phyloP scores from a whole-genome alignment of 2,797 vertebrate species.

The Threskiornis aethiopicus region DNA sequence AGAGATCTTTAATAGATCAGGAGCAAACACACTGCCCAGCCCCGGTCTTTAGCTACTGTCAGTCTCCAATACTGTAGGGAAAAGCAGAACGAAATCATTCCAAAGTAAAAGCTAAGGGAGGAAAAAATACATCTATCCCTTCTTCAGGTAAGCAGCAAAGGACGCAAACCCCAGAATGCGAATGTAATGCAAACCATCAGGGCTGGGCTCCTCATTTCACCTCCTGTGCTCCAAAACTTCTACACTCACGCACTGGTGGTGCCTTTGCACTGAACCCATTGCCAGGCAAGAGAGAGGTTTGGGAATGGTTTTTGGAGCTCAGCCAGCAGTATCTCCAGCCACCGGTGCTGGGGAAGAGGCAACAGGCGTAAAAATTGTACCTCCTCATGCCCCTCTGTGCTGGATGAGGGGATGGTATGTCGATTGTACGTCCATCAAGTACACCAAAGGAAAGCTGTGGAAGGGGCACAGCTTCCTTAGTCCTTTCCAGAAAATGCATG shows the following conservation, averaged over 20 bases:
- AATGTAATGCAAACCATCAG: background rate
- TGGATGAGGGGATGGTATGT: background rate
- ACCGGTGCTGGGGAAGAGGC: background rate
- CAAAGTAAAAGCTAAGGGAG: background rate
- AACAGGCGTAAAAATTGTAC: background rate
- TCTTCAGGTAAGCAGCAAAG: background rate
- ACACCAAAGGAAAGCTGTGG: background rate
- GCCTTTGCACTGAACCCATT: background rate
- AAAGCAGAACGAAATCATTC: background rate
- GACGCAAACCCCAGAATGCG: background rate
- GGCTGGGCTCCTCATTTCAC: background rate
- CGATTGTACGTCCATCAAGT: fast-evolving
- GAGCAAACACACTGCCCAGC: background rate
- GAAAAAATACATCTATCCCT: background rate
- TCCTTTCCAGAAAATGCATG: background rate
- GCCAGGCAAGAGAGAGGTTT: background rate
- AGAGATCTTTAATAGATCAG: background rate
- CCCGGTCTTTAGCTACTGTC: fast-evolving
- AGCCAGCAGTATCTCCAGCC: background rate
- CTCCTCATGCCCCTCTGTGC: background rate
- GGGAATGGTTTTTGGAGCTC: background rate
- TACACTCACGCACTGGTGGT: fast-evolving
- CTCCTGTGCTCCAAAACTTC: background rate
- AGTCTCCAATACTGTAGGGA: background rate
- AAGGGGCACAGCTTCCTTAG: background rate